Evolutionary conservation across 2,113 vertebrate species (phyloP), one percentile per base, ranked within the genome.

Genomic region (Cryptotis parvus): DNA sequence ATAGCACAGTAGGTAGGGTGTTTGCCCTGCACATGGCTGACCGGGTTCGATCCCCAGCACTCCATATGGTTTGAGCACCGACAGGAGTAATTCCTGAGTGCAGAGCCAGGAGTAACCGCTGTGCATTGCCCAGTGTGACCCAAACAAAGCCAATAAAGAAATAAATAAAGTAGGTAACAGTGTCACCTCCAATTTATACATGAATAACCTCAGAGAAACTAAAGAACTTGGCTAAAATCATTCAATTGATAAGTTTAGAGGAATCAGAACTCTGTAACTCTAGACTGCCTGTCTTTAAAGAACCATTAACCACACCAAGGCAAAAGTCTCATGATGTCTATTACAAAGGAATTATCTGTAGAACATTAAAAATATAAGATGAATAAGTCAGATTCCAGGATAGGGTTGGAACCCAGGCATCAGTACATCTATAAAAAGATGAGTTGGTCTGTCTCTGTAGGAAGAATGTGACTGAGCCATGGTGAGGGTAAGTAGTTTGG

Each of bases 101-200:
- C n/a, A n/a, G n/a, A n/a, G n/a, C n/a, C n/a, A n/a, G n/a, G n/a
- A n/a, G n/a, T n/a, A n/a, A n/a, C n/a, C n/a, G n/a, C n/a, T n/a
- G n/a, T n/a, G n/a, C n/a, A n/a, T n/a, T n/a, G n/a, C n/a, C n/a
- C n/a, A n/a, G n/a, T n/a, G n/a, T n/a, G n/a, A n/a, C n/a, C n/a
- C n/a, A n/a, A n/a, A n/a, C n/a, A n/a, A n/a, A n/a, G n/a, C n/a
- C n/a, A n/a, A n/a, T n/a, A n/a, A n/a, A n/a, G n/a, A n/a, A n/a
- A n/a, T n/a, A n/a, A n/a, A n/a, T n/a, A n/a, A n/a, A n/a, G 29
- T 66, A 33, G 7, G 22, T 63, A 79, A 65, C 69, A 86, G 31
- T 72, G 87, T 43, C 63, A 90, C 55, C 45, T 72, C 10, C 39
- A 74, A 86, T 75, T 86, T 92, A 69, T 31, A 94, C 75, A 92